Conservation (phyloP, 2,113 vertebrate species). For the Stigmatopora argus region DNA sequence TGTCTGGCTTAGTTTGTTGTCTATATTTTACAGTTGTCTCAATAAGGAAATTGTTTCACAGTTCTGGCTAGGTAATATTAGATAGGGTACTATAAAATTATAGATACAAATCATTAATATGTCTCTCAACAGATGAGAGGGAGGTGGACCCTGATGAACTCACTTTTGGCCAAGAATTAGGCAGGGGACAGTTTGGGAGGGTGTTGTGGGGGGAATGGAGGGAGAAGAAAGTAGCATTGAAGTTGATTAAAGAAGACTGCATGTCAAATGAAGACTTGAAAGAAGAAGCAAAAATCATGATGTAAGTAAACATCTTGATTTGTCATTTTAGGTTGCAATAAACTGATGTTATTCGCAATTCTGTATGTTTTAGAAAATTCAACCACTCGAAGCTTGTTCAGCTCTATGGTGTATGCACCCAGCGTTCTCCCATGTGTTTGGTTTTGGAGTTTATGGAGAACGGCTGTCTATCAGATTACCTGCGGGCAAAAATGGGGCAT, state of each 20-base stretch:
- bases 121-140: slow-evolving; percentile 74
- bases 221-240: slow-evolving; percentile 86
- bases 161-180: slow-evolving; percentile 80
- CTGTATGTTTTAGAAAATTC: slow-evolving; percentile 74
- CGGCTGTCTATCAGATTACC: slow-evolving; percentile 82
- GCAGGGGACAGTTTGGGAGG: slow-evolving; percentile 89
- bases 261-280: slow-evolving; percentile 96
- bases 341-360: background rate
- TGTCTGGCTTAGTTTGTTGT: background rate
- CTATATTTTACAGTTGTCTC: background rate
- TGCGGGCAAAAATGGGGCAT: slow-evolving; percentile 72
- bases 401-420: slow-evolving; percentile 83
- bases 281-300: slow-evolving; percentile 90
- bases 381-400: slow-evolving; percentile 88
- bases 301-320: slow-evolving; percentile 70
- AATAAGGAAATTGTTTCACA: background rate
- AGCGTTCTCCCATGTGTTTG: slow-evolving; percentile 80
- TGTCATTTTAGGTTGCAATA: background rate
- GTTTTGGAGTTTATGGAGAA: slow-evolving; percentile 94
- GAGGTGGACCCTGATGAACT: slow-evolving; percentile 80
- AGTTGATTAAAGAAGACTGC: slow-evolving; percentile 83
- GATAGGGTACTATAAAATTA: background rate
- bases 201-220: slow-evolving; percentile 84
- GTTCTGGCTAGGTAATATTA: background rate
- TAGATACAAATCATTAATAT: background rate